Conservation (phyloP, 2,797 vertebrate genomes). For the Gymnodraco acuticeps region DNA sequence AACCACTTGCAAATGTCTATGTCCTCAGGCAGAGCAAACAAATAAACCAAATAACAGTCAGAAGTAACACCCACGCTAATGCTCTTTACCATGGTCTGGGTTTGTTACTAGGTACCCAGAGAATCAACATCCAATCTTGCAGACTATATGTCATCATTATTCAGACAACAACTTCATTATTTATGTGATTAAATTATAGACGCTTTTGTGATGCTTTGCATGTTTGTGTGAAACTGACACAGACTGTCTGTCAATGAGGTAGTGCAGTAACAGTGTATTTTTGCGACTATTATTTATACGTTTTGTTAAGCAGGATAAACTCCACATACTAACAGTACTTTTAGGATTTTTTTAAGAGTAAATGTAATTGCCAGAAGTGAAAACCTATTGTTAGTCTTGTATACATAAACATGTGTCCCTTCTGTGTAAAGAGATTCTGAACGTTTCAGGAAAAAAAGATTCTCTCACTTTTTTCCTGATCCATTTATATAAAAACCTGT, state of each 20-base stretch:
- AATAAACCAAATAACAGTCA: conserved; percentile 6
- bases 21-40: conserved; percentile 31
- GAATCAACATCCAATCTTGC: conserved; percentile 50
- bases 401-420: too few relatives aligned
- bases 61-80: conserved; percentile 26
- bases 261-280: too few relatives aligned
- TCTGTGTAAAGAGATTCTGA: too few relatives aligned
- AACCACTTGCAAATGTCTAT: conserved; percentile 13
- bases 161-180: conserved; percentile 39
- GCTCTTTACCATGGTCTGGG: conserved; percentile 19
- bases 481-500: too few relatives aligned
- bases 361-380: too few relatives aligned
- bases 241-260: too few relatives aligned
- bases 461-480: too few relatives aligned
- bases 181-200: not conserved
- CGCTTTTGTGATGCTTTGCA: conserved; percentile 7
- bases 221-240: conserved; percentile 13
- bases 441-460: too few relatives aligned
- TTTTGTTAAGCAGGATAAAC: conserved; percentile 20
- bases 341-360: too few relatives aligned
- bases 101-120: conserved; percentile 34
- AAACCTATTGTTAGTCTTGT: too few relatives aligned
- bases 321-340: not conserved
- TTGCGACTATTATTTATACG: too few relatives aligned
- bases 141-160: conserved; percentile 40